Evolutionary conservation across 2,113 vertebrate genomes (phyloP).

Genomic region (Nansenia antarctica): DNA sequence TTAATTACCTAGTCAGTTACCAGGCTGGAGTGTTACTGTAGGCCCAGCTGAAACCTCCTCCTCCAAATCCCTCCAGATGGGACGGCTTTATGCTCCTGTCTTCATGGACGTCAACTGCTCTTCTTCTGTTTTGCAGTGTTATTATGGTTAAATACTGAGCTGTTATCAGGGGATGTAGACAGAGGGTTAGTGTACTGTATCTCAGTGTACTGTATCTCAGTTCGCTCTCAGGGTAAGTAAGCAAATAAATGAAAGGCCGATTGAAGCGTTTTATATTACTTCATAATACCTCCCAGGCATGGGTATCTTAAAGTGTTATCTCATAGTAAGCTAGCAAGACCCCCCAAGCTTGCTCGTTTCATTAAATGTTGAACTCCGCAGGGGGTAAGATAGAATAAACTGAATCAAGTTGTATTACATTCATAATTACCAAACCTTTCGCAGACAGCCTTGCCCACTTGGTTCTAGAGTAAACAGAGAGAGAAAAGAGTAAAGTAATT

Average conservation of each 20-base stretch:
- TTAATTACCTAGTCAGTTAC: constrained; percentile 35
- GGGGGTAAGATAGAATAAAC: background rate
- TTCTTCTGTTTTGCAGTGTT: background rate
- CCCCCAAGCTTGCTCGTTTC: constrained; percentile 2
- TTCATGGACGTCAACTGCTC: background rate
- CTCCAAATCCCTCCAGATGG: background rate
- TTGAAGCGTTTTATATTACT: constrained; percentile 1
- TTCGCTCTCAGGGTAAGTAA: constrained; percentile 12
- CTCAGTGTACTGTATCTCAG: background rate
- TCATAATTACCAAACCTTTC: constrained; percentile 5
- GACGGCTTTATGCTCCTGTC: too few species aligned
- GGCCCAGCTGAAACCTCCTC: background rate
- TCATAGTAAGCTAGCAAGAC: constrained; percentile 10
- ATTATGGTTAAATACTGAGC: background rate
- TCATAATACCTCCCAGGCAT: background rate
- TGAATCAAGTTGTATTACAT: constrained; percentile 19
- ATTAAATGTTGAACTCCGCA: background rate
- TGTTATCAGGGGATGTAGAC: too few species aligned
- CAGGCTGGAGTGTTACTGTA: background rate
- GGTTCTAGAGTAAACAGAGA: background rate
- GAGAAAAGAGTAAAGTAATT: background rate
- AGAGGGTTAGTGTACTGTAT: too few species aligned
- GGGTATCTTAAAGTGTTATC: constrained; percentile 6
- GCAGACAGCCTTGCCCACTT: background rate
- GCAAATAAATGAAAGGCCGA: background rate